Base-by-base conservation (phyloP, 2,888 invertebrate species). In the Drosophila dives region DNA sequence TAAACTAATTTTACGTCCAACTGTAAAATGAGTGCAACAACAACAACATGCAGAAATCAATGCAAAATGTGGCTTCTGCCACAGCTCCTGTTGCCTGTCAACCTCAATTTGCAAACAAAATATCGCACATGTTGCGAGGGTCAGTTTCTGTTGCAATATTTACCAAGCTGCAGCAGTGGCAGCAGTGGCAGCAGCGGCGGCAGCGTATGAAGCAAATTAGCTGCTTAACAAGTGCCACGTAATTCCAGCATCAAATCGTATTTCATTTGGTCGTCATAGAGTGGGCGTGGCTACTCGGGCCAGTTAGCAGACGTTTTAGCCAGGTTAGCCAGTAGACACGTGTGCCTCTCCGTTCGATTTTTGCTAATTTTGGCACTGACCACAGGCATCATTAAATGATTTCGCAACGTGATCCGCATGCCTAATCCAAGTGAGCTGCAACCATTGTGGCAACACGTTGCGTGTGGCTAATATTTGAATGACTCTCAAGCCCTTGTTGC, bases 361-460 rank as follows among this genome's bases (percentile, higher is more conserved):
- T 50, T 20, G 36, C 42, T 56, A 48, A 45, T 45, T n/a, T 26
- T 38, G 5, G 32, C 11, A 50, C 53, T 32, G 55, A 56, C 64
- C 49, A 23, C 64, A 55, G 65, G 49, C 83, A 77, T 71, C 72
- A 82, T 76, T 83, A 72, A 81, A 80, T 80, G 78, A 87, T 80
- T 81, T 74, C 74, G 68, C 72, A 78, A 76, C 80, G 75, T 79
- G 77, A 86, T 75, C 40, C 23, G 55, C 58, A 42, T 64, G n/a
- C 23, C 26, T 49, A 62, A 75, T 67, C 6, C 49, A 8, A 3
- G 12, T 11, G 3, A n/a, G 23, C 20, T 29, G 11, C 38, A 48
- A 32, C 61, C 60, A 10, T 53, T 63, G 12, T 5, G 38, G 49
- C 62, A 63, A 65, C 67, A 75, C 75, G 63, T 45, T 76, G 77